Evolutionary conservation across 2,888 invertebrate species (phyloP), one percentile per base, ranked within the genome.

Genomic region (Xylota segnis): DNA sequence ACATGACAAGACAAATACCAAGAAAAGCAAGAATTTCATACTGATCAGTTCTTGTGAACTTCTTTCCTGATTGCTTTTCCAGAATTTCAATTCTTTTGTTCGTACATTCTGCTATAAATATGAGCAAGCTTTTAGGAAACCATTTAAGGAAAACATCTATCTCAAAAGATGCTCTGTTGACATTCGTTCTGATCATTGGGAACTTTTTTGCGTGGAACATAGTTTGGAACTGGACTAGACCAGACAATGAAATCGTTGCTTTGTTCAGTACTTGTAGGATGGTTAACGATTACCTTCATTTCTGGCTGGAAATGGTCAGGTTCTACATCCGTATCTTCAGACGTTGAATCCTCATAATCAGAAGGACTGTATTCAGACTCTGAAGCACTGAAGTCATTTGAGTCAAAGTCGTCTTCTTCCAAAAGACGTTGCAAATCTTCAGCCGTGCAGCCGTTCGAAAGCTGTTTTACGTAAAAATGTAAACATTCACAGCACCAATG

Each of bases 101-200:
- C 40, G 74, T 74, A 52, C 45, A 74, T 74, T 74, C 58, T 50
- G 72, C 66, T 32, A 72, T 81, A 68, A 27, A 59, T 45, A 81
- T 65, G 40, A 65, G 37, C 66, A 72, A 81, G 65, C 58, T 65
- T 52, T 56, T 54, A 16, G 68, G 68, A 68, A 68, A 75, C 37
- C 68, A 50, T 34, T 54, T 56, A 14, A 50, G 29, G 65, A 52
- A 82, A 43, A 75, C 70, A 37, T 10, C 37, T 37, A 63, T 47
- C 45, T 63, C 63, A 63, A 32, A 63, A 47, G 27, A 45, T 27
- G 27, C 61, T 43, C 61, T 61, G 9, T 43, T 61, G 61, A 63
- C 63, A 29, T 61, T 45, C 9, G 61, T 43, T 61, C n/a, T 47
- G 6, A 63, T 61, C 45, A 61, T n/a, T 37, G 43, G 43, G 61